phyloP scores from a whole-genome alignment of 2,113 vertebrate genomes.

The Chaetops frenatus region DNA sequence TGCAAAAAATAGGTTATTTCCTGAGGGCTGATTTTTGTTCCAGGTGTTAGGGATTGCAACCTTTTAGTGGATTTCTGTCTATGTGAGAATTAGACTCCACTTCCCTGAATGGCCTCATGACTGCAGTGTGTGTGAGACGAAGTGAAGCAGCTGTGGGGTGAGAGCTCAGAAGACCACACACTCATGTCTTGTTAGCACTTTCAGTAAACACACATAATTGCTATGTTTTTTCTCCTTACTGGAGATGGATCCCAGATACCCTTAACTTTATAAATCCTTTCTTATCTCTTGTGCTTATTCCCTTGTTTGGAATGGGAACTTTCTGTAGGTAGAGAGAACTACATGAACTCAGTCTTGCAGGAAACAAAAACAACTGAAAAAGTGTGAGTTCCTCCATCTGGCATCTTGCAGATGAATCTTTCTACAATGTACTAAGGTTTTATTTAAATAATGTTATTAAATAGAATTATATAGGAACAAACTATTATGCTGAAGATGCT shows the following conservation, averaged over 20 bases:
- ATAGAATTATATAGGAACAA: neutral
- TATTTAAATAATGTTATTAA: neutral
- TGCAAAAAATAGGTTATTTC: conserved; percentile 11
- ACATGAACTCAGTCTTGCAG: neutral
- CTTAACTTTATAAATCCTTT: neutral
- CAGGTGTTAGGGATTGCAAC: neutral
- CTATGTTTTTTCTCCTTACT: neutral
- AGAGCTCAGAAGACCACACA: neutral
- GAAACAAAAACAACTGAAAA: neutral
- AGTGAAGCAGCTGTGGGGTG: neutral
- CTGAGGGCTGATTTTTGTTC: neutral
- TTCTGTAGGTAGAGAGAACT: neutral
- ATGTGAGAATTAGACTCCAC: neutral
- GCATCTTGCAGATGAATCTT: neutral
- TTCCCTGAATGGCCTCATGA: neutral
- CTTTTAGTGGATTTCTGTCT: neutral
- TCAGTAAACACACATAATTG: neutral
- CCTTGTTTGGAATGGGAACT: neutral
- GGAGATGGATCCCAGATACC: neutral
- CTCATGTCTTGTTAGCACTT: neutral
- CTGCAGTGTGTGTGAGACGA: neutral
- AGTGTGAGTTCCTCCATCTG: neutral
- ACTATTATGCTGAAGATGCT: neutral
- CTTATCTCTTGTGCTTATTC: neutral
- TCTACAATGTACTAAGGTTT: neutral